Evolutionary conservation across 1,140 invertebrate genomes (phyloP).

Genomic region (Drosophila nebulosa): DNA sequence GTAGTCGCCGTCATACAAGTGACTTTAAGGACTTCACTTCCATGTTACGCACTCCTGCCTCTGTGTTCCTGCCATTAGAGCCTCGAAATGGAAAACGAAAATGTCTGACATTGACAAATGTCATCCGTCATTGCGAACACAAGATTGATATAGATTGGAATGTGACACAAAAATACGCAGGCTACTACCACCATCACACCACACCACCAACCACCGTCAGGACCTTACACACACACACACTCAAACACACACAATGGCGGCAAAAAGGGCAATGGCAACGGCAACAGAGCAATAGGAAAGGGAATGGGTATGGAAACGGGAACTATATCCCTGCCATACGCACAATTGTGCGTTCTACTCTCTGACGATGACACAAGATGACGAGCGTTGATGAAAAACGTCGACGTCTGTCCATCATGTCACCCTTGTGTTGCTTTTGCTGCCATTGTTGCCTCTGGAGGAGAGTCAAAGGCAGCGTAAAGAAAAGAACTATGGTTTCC

Average conservation of each 20-base stretch:
- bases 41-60: slow-evolving; percentile 13
- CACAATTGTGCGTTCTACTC: slow-evolving; percentile 38
- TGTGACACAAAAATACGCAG: slow-evolving; percentile 80
- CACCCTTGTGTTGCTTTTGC: slow-evolving; percentile 58
- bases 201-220: slow-evolving; percentile 49
- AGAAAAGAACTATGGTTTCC: slow-evolving; percentile 67
- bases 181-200: slow-evolving; percentile 33
- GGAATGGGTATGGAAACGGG: slow-evolving; percentile 9
- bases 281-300: slow-evolving; percentile 15
- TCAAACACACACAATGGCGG: slow-evolving; percentile 40
- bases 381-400: slow-evolving; percentile 78
- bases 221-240: not conserved
- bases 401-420: slow-evolving; percentile 76
- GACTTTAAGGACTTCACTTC: slow-evolving; percentile 57
- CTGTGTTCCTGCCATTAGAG: slow-evolving; percentile 65
- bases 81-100: slow-evolving; percentile 80
- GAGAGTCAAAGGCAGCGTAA: slow-evolving; percentile 30
- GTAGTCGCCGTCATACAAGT: slow-evolving; percentile 38
- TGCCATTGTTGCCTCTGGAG: slow-evolving; percentile 8
- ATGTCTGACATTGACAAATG: slow-evolving; percentile 81
- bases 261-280: slow-evolving; percentile 19
- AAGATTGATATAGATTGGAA: slow-evolving; percentile 81
- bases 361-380: slow-evolving; percentile 75
- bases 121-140: slow-evolving; percentile 81
- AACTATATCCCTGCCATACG: slow-evolving; percentile 32